These are phyloP conservation scores for Bryconaethiops microstoma DNA, from an alignment of 2,797 vertebrate genomes.

Conservation along the genomic window DNA sequence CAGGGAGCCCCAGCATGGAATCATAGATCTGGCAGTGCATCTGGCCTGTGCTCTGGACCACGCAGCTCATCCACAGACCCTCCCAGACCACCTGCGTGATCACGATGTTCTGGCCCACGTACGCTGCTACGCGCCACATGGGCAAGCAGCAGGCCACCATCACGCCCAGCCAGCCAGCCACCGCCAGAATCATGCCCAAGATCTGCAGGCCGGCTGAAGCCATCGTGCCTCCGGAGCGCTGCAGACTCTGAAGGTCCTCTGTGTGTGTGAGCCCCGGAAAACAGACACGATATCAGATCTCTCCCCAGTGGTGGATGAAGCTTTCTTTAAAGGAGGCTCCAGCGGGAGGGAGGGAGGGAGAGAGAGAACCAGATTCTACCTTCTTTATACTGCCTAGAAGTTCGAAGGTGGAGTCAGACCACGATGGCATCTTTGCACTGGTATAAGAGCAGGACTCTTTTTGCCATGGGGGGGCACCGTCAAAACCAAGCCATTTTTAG, in stretches of 20 bases:
- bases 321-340: constrained; percentile 52
- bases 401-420: constrained; percentile 82
- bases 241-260: constrained; percentile 19
- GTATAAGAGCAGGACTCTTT: constrained; percentile 40
- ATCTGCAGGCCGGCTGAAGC: constrained; percentile 81
- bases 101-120: constrained; percentile 83
- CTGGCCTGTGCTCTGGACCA: constrained; percentile 84
- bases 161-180: constrained; percentile 81
- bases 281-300: constrained; percentile 73
- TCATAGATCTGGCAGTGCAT: constrained; percentile 84
- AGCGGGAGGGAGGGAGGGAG: constrained; percentile 48
- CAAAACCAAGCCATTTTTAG: neutral
- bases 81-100: constrained; percentile 85
- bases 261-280: constrained; percentile 64
- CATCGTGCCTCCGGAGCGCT: constrained; percentile 60
- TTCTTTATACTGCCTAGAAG: constrained; percentile 78
- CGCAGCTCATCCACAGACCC: constrained; percentile 84
- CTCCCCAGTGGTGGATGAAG: constrained; percentile 61
- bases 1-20: constrained; percentile 79
- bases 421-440: constrained; percentile 67
- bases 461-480: neutral
- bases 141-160: constrained; percentile 83
- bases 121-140: constrained; percentile 83
- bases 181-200: constrained; percentile 79
- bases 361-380: constrained; percentile 72